A percentile compares a stretch with the other conserved stretches of the same genome.
phyloP scores from a whole-genome alignment of 2,888 invertebrate genomes.

The Rotaria sp. region DNA sequence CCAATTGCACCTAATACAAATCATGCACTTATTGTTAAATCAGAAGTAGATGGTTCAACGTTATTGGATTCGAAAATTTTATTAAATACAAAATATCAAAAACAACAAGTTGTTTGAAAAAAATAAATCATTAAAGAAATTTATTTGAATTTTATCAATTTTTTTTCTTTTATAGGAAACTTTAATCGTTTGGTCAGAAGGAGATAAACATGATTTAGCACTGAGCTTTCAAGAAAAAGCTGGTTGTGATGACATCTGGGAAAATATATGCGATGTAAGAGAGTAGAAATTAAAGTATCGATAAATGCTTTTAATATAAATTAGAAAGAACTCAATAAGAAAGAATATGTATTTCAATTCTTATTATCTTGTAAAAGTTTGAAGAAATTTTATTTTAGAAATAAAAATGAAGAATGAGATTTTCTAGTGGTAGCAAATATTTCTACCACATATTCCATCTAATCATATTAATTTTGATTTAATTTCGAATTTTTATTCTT shows the following conservation, averaged over 20 bases:
- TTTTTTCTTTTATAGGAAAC: conserved; percentile 62
- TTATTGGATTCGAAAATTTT: conserved; percentile 94
- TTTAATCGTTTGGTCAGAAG: conserved; percentile 98
- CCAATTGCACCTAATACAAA: background rate
- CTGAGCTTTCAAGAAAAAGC: conserved; percentile 99
- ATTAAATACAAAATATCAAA: conserved; percentile 95
- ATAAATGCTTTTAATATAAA: no score
- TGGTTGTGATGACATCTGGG: conserved; percentile 99
- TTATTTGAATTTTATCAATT: background rate
- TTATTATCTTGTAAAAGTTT: no score
- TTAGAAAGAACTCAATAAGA: no score
- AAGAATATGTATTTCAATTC: no score
- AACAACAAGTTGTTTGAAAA: conserved; percentile 69
- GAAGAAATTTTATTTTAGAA: no score
- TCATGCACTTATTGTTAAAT: conserved; percentile 71
- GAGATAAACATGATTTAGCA: conserved; percentile 95
- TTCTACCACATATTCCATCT: no score
- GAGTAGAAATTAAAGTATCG: background rate
- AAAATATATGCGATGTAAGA: conserved; percentile 87
- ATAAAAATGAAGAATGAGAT: no score
- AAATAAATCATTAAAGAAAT: no score
- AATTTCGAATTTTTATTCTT: background rate
- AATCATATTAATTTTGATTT: no score
- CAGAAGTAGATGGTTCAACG: conserved; percentile 88
- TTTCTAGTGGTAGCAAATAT: no score